Conservation (phyloP, 2,888 invertebrate genomes). For the Catonia carolina region DNA sequence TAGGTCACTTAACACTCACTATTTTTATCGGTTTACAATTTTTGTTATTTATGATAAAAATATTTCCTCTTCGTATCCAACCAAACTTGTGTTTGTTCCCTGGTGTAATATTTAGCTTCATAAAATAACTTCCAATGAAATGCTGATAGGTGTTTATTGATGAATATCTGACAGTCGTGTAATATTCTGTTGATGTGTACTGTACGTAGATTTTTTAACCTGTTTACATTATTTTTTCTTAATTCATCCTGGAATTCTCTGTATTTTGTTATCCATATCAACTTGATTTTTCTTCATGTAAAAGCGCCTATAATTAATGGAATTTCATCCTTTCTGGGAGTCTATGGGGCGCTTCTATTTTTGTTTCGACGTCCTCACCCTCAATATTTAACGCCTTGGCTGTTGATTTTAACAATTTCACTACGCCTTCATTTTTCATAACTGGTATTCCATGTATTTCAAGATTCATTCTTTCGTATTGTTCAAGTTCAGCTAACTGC, state of each 20-base stretch:
- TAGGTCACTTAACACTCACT: not conserved
- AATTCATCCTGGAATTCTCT: not conserved
- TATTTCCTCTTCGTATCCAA: not conserved
- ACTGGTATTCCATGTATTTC: conserved; percentile 2
- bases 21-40: not conserved
- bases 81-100: not conserved
- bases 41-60: not conserved
- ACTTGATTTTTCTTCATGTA: not conserved
- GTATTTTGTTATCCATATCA: not conserved
- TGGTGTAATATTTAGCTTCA: not conserved
- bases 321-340: not conserved
- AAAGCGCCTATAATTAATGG: not conserved
- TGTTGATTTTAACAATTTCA: not conserved
- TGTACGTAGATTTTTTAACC: not conserved
- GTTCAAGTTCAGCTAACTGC: not conserved
- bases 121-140: not conserved
- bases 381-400: conserved; percentile 2
- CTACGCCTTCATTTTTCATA: not conserved
- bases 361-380: not conserved
- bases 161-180: not conserved
- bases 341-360: not conserved
- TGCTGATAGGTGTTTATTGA: not conserved
- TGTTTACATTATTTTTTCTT: conserved; percentile 4
- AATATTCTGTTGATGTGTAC: not conserved
- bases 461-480: conserved; percentile 1